A percentile compares a stretch with the other conserved stretches of the same genome.
phyloP scores from a whole-genome alignment of 2,113 vertebrate genomes.

The Ctenodactylus gundi region DNA sequence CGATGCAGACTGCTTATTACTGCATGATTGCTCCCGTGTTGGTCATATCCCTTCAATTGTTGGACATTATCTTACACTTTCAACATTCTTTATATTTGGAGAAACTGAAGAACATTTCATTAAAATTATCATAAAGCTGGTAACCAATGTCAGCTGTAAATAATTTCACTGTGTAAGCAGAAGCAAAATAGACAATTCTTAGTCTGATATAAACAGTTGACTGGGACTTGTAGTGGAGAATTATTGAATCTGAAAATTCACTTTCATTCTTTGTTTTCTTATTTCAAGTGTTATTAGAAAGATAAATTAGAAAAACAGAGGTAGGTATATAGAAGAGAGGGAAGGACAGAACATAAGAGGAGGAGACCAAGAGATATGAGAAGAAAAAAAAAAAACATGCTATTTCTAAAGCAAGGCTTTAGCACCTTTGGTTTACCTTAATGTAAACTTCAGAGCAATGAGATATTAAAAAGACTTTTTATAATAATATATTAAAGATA shows the following conservation, averaged over 20 bases:
- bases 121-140: conserved; percentile 73
- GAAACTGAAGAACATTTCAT: conserved; percentile 68
- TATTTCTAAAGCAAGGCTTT: neutral
- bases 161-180: conserved; percentile 20
- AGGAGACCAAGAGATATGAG: neutral
- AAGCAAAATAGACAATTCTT: conserved; percentile 34
- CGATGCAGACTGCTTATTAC: conserved; percentile 64
- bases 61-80: conserved; percentile 63
- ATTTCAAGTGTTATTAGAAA: neutral
- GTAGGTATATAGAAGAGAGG: neutral
- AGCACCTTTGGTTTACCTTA: neutral
- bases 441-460: neutral
- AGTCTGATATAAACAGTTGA: conserved; percentile 50
- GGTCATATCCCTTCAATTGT: conserved; percentile 69
- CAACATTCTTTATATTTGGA: conserved; percentile 65
- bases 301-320: neutral
- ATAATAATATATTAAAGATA: neutral
- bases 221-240: neutral
- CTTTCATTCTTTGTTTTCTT: conserved; percentile 35
- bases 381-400: neutral
- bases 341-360: accelerated
- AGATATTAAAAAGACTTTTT: too few species aligned
- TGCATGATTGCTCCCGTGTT: conserved; percentile 72
- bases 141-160: conserved; percentile 62
- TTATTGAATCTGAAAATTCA: neutral